Conservation (phyloP, 2,888 invertebrate genomes). For the Drosophila algonquin region DNA sequence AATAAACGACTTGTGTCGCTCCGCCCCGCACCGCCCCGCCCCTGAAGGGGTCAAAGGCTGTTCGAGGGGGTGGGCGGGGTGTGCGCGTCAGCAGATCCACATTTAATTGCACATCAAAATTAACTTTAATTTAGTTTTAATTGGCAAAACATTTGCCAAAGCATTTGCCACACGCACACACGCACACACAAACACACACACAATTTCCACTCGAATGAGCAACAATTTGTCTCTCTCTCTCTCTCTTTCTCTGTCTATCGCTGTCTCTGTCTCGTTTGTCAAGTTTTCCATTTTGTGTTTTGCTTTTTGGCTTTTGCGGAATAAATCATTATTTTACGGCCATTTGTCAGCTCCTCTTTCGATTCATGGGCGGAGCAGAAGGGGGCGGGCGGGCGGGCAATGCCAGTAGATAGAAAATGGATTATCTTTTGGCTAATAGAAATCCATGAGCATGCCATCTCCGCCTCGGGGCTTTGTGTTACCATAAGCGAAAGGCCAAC, state of each 20-base stretch:
- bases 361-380: neutral
- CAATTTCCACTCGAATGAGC: neutral
- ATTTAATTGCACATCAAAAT: constrained; percentile 72
- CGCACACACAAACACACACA: neutral
- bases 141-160: constrained; percentile 56
- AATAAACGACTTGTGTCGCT: constrained; percentile 57
- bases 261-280: neutral
- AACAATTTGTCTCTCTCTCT: neutral
- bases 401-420: too few relatives aligned
- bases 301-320: neutral
- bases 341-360: neutral
- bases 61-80: constrained; percentile 14
- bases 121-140: constrained; percentile 68
- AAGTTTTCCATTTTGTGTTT: neutral
- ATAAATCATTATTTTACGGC: neutral
- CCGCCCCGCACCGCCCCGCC: too few relatives aligned
- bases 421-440: too few relatives aligned
- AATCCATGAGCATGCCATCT: too few relatives aligned
- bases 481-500: too few relatives aligned
- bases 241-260: too few relatives aligned
- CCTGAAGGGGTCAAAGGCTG: neutral
- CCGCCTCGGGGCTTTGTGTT: too few relatives aligned
- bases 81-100: constrained; percentile 54
- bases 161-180: neutral
- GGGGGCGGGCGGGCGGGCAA: too few relatives aligned